Conservation (phyloP, 2,888 invertebrate species). For the Zaprionus obscuricornis region DNA sequence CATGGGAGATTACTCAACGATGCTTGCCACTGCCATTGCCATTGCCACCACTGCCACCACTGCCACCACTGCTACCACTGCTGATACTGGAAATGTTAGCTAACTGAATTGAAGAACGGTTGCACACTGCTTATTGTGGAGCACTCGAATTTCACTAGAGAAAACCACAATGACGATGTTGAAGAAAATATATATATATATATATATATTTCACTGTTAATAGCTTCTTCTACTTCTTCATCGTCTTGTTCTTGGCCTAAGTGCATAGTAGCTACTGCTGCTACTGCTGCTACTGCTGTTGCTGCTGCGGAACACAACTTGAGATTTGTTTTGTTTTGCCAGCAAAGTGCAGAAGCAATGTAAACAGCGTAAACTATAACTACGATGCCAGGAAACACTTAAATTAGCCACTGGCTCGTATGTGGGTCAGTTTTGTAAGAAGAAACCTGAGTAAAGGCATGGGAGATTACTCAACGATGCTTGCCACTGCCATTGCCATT, state of each 20-base stretch:
- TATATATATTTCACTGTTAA: slow-evolving; percentile 67
- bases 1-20: slow-evolving; percentile 70
- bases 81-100: slow-evolving; percentile 51
- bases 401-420: slow-evolving; percentile 69
- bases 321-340: slow-evolving; percentile 73
- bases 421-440: slow-evolving; percentile 70
- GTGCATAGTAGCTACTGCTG: too few species aligned
- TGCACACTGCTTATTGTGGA: slow-evolving; percentile 4
- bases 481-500: slow-evolving; percentile 10
- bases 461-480: slow-evolving; percentile 68
- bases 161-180: slow-evolving; percentile 46
- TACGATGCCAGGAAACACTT: slow-evolving; percentile 74
- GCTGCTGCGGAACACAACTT: slow-evolving; percentile 41
- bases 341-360: slow-evolving; percentile 66
- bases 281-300: too few species aligned
- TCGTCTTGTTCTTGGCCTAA: slow-evolving; percentile 1
- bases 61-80: slow-evolving; percentile 15
- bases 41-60: background rate
- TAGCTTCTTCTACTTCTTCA: slow-evolving; percentile 63
- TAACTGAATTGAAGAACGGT: slow-evolving; percentile 39
- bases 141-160: slow-evolving; percentile 64
- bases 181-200: too few species aligned
- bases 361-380: slow-evolving; percentile 77
- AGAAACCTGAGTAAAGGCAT: slow-evolving; percentile 66
- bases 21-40: too few species aligned